phyloP scores from a whole-genome alignment of 2,113 vertebrate species.

The Calidris pygmaea region DNA sequence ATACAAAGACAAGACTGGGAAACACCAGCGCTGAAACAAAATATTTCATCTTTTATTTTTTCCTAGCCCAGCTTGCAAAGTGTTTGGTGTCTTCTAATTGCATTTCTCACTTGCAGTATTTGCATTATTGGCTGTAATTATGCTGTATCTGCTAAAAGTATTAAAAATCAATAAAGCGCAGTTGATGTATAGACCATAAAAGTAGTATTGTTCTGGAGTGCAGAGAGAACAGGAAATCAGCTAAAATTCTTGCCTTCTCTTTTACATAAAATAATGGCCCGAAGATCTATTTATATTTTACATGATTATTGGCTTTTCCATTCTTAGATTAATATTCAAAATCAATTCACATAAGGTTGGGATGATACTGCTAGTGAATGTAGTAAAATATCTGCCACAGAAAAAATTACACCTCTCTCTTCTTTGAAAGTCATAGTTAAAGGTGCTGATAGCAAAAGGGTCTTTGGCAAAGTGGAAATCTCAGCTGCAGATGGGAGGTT shows the following conservation, averaged over 20 bases:
- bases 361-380: background rate
- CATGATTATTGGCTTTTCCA: background rate
- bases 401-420: background rate
- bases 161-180: slow-evolving; percentile 56
- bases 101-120: slow-evolving; percentile 28
- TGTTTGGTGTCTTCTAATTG: slow-evolving; percentile 37
- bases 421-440: slow-evolving; percentile 51
- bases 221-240: background rate
- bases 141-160: slow-evolving; percentile 52
- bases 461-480: slow-evolving; percentile 61
- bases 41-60: background rate
- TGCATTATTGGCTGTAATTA: slow-evolving; percentile 55
- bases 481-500: slow-evolving; percentile 60
- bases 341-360: background rate
- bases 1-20: background rate
- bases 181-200: slow-evolving; percentile 5
- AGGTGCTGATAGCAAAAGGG: slow-evolving; percentile 57
- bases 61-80: background rate
- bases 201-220: background rate
- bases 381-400: slow-evolving; percentile 14
- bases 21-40: background rate
- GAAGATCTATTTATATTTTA: slow-evolving; percentile 22
- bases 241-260: slow-evolving; percentile 1
- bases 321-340: slow-evolving; percentile 35
- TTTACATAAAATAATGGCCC: background rate